Conservation (phyloP, 1,140 invertebrate species). For the Anastrepha ludens region DNA sequence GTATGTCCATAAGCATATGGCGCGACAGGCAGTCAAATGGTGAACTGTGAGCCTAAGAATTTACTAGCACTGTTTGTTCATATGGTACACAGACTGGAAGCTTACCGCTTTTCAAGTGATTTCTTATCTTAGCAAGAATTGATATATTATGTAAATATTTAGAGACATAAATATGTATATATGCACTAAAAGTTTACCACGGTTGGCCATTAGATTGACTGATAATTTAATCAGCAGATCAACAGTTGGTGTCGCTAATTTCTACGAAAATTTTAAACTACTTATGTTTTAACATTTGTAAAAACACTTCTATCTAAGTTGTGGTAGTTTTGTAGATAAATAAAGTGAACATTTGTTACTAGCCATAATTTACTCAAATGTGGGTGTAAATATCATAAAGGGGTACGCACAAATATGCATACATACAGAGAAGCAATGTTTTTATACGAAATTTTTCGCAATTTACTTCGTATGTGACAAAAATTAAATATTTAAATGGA, state of each 20-base stretch:
- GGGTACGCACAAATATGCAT: background rate
- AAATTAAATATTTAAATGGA: no score
- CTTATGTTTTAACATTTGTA: background rate
- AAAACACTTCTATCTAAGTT: background rate
- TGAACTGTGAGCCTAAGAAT: background rate
- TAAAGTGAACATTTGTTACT: background rate
- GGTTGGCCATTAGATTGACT: background rate
- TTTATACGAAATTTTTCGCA: no score
- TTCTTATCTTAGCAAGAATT: constrained; percentile 10
- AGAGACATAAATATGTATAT: background rate
- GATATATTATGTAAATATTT: constrained; percentile 32
- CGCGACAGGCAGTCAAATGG: background rate
- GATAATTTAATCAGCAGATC: constrained; percentile 14
- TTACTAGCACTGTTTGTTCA: constrained; percentile 13
- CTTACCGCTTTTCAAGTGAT: background rate
- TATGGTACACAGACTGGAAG: background rate
- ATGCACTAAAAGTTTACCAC: background rate
- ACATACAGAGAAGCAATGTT: no score
- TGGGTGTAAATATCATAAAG: background rate
- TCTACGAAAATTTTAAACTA: constrained; percentile 12
- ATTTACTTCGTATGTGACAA: no score
- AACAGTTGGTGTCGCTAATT: background rate
- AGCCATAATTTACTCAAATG: background rate
- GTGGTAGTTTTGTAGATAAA: background rate
- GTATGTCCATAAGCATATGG: background rate